Percentiles rank a stretch among this genome's conserved stretches.
Conservation (phyloP, 2,113 vertebrate species). For the Tachycineta bicolor region DNA sequence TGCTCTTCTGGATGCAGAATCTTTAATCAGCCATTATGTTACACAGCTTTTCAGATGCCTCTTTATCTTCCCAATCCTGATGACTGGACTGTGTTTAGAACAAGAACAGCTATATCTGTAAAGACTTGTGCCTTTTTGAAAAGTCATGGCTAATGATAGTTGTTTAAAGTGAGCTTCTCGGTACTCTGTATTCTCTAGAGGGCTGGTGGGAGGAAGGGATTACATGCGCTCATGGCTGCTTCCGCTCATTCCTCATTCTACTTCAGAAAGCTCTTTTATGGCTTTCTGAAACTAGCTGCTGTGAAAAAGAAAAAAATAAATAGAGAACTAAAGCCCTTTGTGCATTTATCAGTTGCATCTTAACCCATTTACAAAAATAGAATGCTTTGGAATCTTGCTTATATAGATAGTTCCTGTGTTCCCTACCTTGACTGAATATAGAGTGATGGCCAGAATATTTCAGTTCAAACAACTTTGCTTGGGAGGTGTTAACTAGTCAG, state of each 20-base stretch:
- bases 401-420: neutral
- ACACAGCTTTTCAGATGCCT: neutral
- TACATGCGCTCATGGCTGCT: neutral
- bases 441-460: neutral
- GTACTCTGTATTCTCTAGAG: neutral
- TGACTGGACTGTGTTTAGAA: slow-evolving; percentile 15
- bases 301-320: neutral
- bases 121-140: slow-evolving; percentile 11
- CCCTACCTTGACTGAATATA: neutral
- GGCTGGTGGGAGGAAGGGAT: neutral
- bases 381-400: neutral
- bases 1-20: neutral
- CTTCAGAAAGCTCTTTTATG: neutral
- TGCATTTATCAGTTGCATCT: neutral
- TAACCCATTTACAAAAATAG: neutral
- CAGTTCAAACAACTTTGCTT: neutral
- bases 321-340: neutral
- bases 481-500: neutral
- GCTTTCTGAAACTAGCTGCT: neutral
- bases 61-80: neutral
- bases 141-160: slow-evolving; percentile 34
- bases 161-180: neutral
- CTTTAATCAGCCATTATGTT: neutral
- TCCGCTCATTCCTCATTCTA: neutral
- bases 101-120: slow-evolving; percentile 12